Conservation (phyloP, 2,888 invertebrate species). For the Rosalia funebris region DNA sequence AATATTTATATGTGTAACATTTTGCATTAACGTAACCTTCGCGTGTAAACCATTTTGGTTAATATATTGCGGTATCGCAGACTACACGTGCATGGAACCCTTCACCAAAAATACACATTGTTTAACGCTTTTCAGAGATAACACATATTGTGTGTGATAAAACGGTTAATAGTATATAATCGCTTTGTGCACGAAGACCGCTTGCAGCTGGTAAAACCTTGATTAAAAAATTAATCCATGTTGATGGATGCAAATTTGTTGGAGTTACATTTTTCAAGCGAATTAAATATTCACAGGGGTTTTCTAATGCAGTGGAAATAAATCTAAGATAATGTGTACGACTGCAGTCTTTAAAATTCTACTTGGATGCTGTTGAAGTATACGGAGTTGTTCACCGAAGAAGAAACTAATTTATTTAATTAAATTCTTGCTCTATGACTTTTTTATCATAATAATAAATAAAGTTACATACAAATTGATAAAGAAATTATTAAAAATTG, state of each 20-base stretch:
- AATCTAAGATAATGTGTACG: no score
- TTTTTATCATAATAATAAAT: no score
- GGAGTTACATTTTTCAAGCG: background rate
- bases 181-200: background rate
- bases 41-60: background rate
- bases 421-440: no score
- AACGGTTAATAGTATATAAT: slow-evolving; percentile 27
- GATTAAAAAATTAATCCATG: slow-evolving; percentile 1
- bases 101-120: slow-evolving; percentile 33
- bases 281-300: background rate
- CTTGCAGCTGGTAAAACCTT: background rate
- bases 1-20: no score
- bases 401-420: no score
- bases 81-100: slow-evolving; percentile 1
- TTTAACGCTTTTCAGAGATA: slow-evolving; percentile 35
- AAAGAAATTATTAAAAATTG: no score
- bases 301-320: background rate
- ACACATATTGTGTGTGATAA: slow-evolving; percentile 30
- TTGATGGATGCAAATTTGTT: background rate
- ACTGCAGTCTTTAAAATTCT: no score
- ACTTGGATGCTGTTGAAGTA: no score
- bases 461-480: no score
- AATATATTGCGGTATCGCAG: background rate
- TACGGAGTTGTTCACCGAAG: no score
- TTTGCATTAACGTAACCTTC: no score